Conservation (phyloP, 2,888 invertebrate species). For the Alentia gelatinosa region DNA sequence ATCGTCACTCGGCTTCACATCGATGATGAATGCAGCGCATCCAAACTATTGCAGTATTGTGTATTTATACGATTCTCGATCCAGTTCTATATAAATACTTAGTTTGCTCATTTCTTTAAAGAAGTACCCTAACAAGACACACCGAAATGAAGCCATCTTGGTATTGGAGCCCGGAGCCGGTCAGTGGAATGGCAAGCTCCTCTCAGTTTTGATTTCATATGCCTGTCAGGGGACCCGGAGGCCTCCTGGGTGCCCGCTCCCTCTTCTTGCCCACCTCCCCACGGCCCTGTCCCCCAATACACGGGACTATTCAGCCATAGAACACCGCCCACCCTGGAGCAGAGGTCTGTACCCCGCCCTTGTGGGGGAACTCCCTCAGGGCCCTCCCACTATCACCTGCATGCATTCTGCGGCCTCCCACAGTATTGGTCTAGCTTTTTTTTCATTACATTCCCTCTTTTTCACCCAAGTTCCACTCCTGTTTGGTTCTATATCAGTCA, state of each 20-base stretch:
- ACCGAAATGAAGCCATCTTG: not conserved
- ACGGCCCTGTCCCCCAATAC: not conserved
- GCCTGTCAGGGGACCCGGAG: not conserved
- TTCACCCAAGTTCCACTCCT: too few species aligned
- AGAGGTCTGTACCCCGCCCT: not conserved
- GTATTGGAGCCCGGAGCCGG: too few species aligned
- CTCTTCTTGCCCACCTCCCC: not conserved
- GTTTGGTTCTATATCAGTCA: too few species aligned
- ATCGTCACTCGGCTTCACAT: too few species aligned
- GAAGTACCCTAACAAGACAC: not conserved
- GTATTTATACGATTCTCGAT: too few species aligned
- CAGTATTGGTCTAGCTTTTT: not conserved
- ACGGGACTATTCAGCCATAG: constrained; percentile 2
- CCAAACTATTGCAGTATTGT: too few species aligned
- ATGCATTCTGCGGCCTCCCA: not conserved
- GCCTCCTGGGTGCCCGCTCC: not conserved
- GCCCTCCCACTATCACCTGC: not conserved
- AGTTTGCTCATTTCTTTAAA: not conserved
- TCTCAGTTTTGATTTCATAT: constrained; percentile 42
- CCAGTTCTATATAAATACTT: too few species aligned
- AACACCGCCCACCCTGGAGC: not conserved
- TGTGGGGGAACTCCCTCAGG: not conserved
- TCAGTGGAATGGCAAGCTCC: not conserved
- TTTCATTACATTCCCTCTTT: not conserved
- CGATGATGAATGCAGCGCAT: too few species aligned